These are phyloP conservation scores for Parnassius smintheus DNA, from an alignment of 2,888 invertebrate genomes.

Conservation along the genomic window DNA sequence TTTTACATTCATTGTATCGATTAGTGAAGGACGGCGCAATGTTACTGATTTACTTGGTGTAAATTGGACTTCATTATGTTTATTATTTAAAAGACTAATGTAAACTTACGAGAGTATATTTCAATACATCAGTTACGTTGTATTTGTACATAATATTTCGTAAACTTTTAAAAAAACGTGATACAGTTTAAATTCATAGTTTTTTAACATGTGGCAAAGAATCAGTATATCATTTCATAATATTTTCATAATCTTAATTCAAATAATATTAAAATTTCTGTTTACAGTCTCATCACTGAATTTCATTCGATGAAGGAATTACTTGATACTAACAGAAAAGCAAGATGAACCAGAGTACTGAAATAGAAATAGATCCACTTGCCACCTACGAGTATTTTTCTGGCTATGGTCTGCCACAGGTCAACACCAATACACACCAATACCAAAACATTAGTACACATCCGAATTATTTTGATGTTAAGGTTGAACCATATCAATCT, in stretches of 20 bases:
- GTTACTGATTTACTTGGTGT: conserved; percentile 15
- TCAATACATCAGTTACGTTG: not conserved
- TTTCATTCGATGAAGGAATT: too few species aligned
- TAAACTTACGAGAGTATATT: conserved; percentile 1
- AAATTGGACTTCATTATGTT: not conserved
- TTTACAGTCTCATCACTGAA: too few species aligned
- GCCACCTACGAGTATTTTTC: conserved; percentile 51
- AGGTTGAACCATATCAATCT: conserved; percentile 8
- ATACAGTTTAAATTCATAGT: not conserved
- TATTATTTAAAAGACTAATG: not conserved
- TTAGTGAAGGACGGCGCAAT: conserved; percentile 42
- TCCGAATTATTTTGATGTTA: conserved; percentile 7
- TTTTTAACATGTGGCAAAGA: too few species aligned
- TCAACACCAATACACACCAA: conserved; percentile 16
- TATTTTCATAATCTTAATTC: too few species aligned
- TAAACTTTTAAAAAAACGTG: conserved; percentile 1
- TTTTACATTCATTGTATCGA: conserved; percentile 49
- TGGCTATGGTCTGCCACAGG: conserved; percentile 32
- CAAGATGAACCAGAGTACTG: conserved; percentile 46
- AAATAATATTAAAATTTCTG: too few species aligned
- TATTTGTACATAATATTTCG: not conserved
- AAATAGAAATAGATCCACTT: conserved; percentile 57
- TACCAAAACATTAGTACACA: conserved; percentile 15
- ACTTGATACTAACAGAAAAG: conserved; percentile 3
- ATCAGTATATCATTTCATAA: too few species aligned